Evolutionary conservation across 2,888 invertebrate species (phyloP), one percentile per base, ranked within the genome.

Genomic region (Conus canariensis): DNA sequence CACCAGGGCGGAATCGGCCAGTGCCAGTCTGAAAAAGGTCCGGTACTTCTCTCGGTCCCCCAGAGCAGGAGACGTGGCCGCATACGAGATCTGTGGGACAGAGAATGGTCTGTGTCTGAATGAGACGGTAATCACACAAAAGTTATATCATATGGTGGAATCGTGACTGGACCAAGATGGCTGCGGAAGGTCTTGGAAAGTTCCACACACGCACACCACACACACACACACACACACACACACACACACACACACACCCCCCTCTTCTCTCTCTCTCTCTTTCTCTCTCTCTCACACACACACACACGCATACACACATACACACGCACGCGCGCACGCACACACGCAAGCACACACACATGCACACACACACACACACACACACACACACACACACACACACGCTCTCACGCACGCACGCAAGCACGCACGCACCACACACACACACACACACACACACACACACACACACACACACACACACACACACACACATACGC

Each of bases 1-100:
- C 95, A 98, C 98, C 96, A 98, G 98, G 1, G 98, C 98, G 0
- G 98, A 98, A 96, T 98, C 98, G 0, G 98, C 98, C 1, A 98
- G 98, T 1, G 98, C 98, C 0, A 98, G 98, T 77, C 98, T 97
- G 96, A 98, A 98, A 97, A 99, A 99, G 77, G 98, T 97, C 2
- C 98, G 98, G 96, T 98, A 99, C 96, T 98, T 98, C 74, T 97
- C 97, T 59, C 98, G 97, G 96, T 98, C 98, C 94, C 98, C 98
- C 90, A 99, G 97, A 0, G 98, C 98, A 25, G 99, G 98, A 0
- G 98, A 98, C 45, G 98, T 98, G 0, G 98, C 98, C 4, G 98
- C 99, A 95, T 98, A 98, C 0, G 99, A 99, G 74, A 99, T 98
- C 98, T 98, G 93, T 22, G 9, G 77, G 10, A 74, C 70, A 74